Percentiles rank a stretch among this genome's conserved stretches.
These are phyloP conservation scores for Cherax destructor DNA, from an alignment of 1,140 invertebrate genomes.

Conservation along the genomic window DNA sequence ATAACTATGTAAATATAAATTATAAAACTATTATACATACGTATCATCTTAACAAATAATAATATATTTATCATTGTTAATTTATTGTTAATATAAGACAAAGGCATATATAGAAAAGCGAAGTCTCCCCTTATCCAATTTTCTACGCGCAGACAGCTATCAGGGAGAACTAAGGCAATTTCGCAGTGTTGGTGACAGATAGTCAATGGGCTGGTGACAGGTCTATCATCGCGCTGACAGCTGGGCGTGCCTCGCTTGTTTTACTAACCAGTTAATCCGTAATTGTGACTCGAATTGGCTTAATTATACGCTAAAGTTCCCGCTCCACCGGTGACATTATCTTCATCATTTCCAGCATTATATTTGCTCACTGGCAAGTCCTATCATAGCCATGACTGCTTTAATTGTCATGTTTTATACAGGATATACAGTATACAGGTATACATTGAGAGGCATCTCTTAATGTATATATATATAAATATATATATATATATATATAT, in stretches of 20 bases:
- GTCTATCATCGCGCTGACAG: slow-evolving; percentile 41
- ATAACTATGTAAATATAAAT: background rate
- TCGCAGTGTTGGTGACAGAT: slow-evolving; percentile 45
- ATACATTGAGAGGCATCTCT: too few species aligned
- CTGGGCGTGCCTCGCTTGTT: slow-evolving; percentile 56
- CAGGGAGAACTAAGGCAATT: slow-evolving; percentile 63
- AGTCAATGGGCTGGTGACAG: slow-evolving; percentile 58
- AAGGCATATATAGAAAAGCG: background rate
- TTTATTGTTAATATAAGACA: too few species aligned
- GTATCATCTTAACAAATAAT: too few species aligned
- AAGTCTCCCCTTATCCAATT: slow-evolving; percentile 5
- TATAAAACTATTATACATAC: too few species aligned
- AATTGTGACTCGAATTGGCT: slow-evolving; percentile 59
- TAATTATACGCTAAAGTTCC: slow-evolving; percentile 59
- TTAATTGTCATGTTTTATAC: too few species aligned
- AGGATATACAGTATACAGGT: too few species aligned
- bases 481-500: too few species aligned
- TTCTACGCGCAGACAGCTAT: slow-evolving; percentile 35
- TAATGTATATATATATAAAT: too few species aligned
- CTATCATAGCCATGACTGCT: too few species aligned
- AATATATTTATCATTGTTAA: too few species aligned
- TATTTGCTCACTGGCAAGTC: too few species aligned
- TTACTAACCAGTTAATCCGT: slow-evolving; percentile 59
- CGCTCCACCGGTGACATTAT: slow-evolving; percentile 42
- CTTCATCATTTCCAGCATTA: slow-evolving; percentile 30